Conservation (phyloP, 2,113 vertebrate genomes). For the Lamprotornis superbus region DNA sequence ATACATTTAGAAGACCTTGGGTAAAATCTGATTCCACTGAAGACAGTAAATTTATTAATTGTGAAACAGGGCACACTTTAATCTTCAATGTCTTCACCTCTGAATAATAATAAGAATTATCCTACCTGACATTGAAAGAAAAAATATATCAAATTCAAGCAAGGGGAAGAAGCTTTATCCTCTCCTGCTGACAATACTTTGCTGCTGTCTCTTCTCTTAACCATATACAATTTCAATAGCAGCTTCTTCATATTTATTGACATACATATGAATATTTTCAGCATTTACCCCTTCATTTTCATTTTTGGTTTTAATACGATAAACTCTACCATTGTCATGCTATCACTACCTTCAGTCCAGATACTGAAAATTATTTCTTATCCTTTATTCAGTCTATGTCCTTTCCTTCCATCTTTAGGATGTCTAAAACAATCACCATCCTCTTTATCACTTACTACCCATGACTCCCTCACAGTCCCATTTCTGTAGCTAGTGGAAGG, state of each 20-base stretch:
- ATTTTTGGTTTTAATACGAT: not conserved
- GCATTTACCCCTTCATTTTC: not conserved
- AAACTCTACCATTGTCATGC: not conserved
- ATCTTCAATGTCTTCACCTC: not conserved
- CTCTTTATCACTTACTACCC: not conserved
- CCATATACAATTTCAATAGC: not conserved
- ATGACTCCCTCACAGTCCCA: not conserved
- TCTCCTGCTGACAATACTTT: not conserved
- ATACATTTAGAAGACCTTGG: not conserved
- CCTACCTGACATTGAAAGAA: not conserved
- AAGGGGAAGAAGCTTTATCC: not conserved
- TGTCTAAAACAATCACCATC: not conserved
- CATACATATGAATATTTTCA: not conserved
- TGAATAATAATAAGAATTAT: not conserved
- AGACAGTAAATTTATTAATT: not conserved
- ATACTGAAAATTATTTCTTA: not conserved
- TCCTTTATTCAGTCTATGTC: not conserved
- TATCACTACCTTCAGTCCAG: not conserved
- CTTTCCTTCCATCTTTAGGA: not conserved
- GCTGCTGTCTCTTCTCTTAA: not conserved
- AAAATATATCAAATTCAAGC: not conserved
- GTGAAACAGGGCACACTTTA: not conserved
- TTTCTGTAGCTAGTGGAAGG: not conserved
- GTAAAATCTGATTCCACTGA: not conserved
- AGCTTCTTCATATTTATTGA: not conserved